phyloP scores from a whole-genome alignment of 2,888 invertebrate genomes.

The Ochropleura plecta region DNA sequence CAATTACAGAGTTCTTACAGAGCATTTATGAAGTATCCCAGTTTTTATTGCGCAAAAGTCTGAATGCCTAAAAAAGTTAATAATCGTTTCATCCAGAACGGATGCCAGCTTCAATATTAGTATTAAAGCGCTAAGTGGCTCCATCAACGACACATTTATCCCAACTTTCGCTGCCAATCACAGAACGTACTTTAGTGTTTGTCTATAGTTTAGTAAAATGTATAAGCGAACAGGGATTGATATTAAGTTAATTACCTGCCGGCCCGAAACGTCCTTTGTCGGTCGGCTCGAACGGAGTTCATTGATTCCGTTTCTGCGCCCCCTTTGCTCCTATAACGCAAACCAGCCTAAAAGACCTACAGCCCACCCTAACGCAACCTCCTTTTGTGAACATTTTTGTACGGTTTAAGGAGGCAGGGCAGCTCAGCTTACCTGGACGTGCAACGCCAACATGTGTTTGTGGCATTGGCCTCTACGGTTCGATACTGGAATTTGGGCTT shows the following conservation, averaged over 20 bases:
- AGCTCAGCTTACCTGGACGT: conserved; percentile 76
- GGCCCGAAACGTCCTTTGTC: conserved; percentile 88
- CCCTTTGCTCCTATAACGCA: conserved; percentile 80
- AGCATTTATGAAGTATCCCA: conserved; percentile 41
- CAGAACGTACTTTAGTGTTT: conserved; percentile 50
- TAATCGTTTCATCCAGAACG: conserved; percentile 29
- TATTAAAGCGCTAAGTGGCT: conserved; percentile 27
- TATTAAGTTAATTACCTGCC: conserved; percentile 89
- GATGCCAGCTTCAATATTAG: conserved; percentile 27
- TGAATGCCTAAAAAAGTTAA: conserved; percentile 42
- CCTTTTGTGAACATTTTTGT: conserved; percentile 52
- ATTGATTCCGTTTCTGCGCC: conserved; percentile 89
- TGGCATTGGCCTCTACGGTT: conserved; percentile 83
- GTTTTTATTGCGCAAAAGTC: conserved; percentile 52
- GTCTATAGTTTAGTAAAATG: conserved; percentile 70
- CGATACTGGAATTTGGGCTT: conserved; percentile 74
- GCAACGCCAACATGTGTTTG: conserved; percentile 86
- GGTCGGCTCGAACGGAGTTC: conserved; percentile 87
- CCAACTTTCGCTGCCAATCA: conserved; percentile 54
- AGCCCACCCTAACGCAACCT: conserved; percentile 55
- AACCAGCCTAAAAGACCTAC: conserved; percentile 76
- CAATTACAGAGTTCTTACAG: conserved; percentile 55
- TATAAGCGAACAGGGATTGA: conserved; percentile 82
- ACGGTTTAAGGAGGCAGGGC: conserved; percentile 66
- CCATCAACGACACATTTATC: conserved; percentile 33